Percentiles rank a stretch among this genome's conserved stretches.
phyloP scores from a whole-genome alignment of 1,140 invertebrate species.

The Papilio polytes region DNA sequence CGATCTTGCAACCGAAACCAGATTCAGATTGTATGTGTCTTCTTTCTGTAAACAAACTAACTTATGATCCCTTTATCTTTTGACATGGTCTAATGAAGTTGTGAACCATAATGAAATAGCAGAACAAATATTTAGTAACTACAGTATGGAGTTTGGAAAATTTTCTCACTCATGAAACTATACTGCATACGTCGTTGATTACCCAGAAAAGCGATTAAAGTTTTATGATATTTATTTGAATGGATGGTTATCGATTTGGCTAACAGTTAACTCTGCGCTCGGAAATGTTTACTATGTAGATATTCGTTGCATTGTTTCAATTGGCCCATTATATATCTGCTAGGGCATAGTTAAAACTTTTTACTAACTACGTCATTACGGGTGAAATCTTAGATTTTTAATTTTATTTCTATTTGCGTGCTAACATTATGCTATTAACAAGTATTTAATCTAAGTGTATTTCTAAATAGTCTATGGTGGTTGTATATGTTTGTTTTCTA shows the following conservation, averaged over 20 bases:
- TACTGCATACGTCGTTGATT: neutral
- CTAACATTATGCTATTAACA: too few species aligned
- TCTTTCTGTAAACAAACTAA: neutral
- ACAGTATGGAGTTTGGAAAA: neutral
- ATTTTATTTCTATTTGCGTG: too few species aligned
- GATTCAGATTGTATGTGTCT: neutral
- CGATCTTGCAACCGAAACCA: neutral
- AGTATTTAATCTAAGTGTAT: too few species aligned
- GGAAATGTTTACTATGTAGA: neutral
- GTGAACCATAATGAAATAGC: too few species aligned
- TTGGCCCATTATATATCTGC: neutral
- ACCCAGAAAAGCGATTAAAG: constrained; percentile 2
- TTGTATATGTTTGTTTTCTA: too few species aligned
- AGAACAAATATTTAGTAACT: neutral
- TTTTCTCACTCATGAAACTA: neutral
- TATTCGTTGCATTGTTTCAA: neutral
- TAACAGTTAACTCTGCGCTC: neutral
- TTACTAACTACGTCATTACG: neutral
- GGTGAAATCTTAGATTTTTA: too few species aligned
- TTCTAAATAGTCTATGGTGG: too few species aligned
- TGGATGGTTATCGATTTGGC: constrained; percentile 10
- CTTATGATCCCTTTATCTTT: too few species aligned
- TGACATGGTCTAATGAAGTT: too few species aligned
- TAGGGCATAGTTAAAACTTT: neutral
- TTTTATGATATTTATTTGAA: constrained; percentile 21